Evolutionary conservation across 2,797 vertebrate genomes (phyloP).

Genomic region (Myripristis murdjan): DNA sequence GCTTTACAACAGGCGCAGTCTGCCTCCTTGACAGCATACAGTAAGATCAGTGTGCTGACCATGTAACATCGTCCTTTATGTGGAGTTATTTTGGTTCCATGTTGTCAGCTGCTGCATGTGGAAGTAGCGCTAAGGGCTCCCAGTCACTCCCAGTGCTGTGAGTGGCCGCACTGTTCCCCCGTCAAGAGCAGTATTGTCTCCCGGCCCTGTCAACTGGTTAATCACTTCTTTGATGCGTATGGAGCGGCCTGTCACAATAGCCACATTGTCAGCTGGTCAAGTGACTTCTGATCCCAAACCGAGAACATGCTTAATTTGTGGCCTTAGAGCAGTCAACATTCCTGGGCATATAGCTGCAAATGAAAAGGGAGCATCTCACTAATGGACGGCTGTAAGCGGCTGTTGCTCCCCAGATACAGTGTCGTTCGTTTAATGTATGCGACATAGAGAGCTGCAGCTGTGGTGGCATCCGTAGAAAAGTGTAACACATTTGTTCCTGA

Average conservation of each 20-base stretch:
- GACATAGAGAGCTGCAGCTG: background rate
- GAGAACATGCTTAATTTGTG: constrained; percentile 82
- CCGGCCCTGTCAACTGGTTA: constrained; percentile 86
- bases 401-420: constrained; percentile 47
- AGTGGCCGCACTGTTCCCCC: constrained; percentile 81
- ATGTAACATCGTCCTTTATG: constrained; percentile 20
- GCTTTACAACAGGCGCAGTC: background rate
- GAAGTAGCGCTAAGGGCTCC: constrained; percentile 55
- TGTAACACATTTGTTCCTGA: constrained; percentile 15
- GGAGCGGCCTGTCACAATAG: constrained; percentile 83
- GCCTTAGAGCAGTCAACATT: constrained; percentile 67
- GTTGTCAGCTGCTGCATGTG: constrained; percentile 67
- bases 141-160: constrained; percentile 70
- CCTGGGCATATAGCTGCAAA: constrained; percentile 56
- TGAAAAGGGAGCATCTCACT: constrained; percentile 27
- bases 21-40: background rate
- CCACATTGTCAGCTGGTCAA: constrained; percentile 81
- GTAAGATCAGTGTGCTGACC: constrained; percentile 22
- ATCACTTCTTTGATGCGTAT: constrained; percentile 88
- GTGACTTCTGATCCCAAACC: constrained; percentile 86
- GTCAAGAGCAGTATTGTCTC: constrained; percentile 88
- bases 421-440: constrained; percentile 31
- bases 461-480: constrained; percentile 15
- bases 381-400: constrained; percentile 45
- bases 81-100: constrained; percentile 65